Evolutionary conservation across 2,888 invertebrate genomes (phyloP).

Genomic region (Hydraecia micacea): DNA sequence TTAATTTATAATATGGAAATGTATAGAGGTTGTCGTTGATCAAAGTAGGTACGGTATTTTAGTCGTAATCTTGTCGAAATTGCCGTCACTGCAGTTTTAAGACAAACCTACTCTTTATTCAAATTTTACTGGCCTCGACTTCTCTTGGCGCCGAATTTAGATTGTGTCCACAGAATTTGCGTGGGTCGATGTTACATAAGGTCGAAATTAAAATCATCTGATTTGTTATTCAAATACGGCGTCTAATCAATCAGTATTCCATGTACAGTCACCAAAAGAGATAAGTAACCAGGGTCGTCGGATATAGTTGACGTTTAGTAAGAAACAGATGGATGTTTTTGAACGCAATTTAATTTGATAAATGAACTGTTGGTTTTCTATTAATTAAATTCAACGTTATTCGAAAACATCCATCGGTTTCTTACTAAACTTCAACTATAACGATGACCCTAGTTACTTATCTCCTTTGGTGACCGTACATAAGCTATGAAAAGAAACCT

Average conservation of each 20-base stretch:
- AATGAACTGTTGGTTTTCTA: too few species aligned
- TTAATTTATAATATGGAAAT: not conserved
- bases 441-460: too few species aligned
- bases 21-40: not conserved
- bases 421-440: too few species aligned
- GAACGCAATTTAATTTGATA: too few species aligned
- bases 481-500: slow-evolving; percentile 48
- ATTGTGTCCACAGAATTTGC: slow-evolving; percentile 57
- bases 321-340: too few species aligned
- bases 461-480: not conserved
- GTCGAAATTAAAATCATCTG: slow-evolving; percentile 55
- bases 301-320: too few species aligned
- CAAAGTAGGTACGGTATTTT: not conserved
- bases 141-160: slow-evolving; percentile 49
- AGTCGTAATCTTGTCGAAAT: not conserved
- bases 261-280: not conserved
- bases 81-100: slow-evolving; percentile 30
- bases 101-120: slow-evolving; percentile 35
- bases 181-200: slow-evolving; percentile 62
- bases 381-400: too few species aligned
- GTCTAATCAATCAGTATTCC: slow-evolving; percentile 63
- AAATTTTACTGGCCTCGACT: slow-evolving; percentile 44
- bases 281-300: too few species aligned
- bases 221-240: slow-evolving; percentile 63
- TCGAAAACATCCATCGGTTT: too few species aligned